A percentile compares a stretch with the other conserved stretches of the same genome.
Conservation (phyloP, 2,113 vertebrate genomes). For the Arenaria interpres region DNA sequence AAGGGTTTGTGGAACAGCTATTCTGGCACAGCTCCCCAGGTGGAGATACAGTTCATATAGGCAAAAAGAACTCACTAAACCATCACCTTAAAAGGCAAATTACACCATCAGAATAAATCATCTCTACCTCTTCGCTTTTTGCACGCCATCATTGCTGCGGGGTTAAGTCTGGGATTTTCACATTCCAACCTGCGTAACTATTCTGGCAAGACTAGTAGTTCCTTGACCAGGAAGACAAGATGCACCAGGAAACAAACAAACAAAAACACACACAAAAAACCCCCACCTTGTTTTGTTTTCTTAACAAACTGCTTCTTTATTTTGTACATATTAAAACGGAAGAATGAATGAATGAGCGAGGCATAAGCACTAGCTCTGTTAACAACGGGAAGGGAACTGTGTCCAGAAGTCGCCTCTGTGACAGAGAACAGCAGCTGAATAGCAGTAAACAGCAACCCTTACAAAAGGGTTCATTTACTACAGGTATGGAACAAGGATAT, state of each 20-base stretch:
- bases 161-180: conserved; percentile 28
- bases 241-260: neutral
- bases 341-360: neutral
- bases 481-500: neutral
- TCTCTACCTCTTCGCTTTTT: conserved; percentile 5
- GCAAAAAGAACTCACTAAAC: conserved; percentile 15
- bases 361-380: neutral
- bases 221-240: conserved; percentile 7
- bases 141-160: conserved; percentile 11
- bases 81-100: conserved; percentile 55
- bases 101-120: conserved; percentile 34
- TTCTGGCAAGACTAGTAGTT: neutral
- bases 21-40: conserved; percentile 54
- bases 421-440: neutral
- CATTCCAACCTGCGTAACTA: conserved; percentile 22
- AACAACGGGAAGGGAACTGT: neutral
- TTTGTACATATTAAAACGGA: neutral
- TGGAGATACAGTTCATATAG: conserved; percentile 22
- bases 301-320: neutral
- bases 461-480: neutral
- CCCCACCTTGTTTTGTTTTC: neutral
- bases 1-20: conserved; percentile 34
- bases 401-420: neutral
- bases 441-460: neutral
- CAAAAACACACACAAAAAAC: neutral